Base-by-base conservation (phyloP, 2,888 invertebrate species). In the Apotomis capreana region DNA sequence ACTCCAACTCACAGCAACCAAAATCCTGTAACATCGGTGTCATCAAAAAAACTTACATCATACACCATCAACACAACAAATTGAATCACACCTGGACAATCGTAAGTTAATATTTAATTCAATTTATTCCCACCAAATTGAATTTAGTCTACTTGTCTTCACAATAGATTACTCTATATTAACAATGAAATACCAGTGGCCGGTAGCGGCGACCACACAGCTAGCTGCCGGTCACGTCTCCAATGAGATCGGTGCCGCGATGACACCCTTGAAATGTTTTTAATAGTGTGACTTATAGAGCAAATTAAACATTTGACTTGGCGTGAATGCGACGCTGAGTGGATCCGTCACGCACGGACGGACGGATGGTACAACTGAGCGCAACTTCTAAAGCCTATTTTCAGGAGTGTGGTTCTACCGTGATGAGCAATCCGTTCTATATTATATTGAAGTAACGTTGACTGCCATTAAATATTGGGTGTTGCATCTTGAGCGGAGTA, bases 241-340 rank as follows among this genome's bases (percentile, higher is more conserved):
- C 90, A 89, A 92, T 90, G 88, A 92, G 89, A 87, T 87, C 88
- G 85, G 87, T 83, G 83, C 87, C 85, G 87, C 89, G 90, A 91
- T 92, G 92, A 92, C 92, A 92, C 91, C 92, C 92, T 90, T 92
- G 91, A 92, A 93, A 93, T 89, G 90, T 88, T 89, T 91, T 89
- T 92, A 93, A 92, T 93, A 86, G 90, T 89, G 87, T 92, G 92
- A 92, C 92, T 92, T 92, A 92, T 92, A 92, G 91, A 92, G 89
- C 92, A 93, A 93, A 92, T 93, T 93, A 93, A 93, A 93, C 92
- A 93, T 93, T 92, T 93, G 92, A 93, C 90, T 92, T 92, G 89
- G 81, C 92, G 92, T 93, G 92, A 92, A 93, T 92, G 89, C 86
- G 89, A 86, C 80, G 88, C 85, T 92, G 92, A 92, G 92, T 91